A percentile compares a stretch with the other conserved stretches of the same genome.
Evolutionary conservation across 2,888 invertebrate genomes (phyloP).

Genomic region (Rhagonycha fulva): DNA sequence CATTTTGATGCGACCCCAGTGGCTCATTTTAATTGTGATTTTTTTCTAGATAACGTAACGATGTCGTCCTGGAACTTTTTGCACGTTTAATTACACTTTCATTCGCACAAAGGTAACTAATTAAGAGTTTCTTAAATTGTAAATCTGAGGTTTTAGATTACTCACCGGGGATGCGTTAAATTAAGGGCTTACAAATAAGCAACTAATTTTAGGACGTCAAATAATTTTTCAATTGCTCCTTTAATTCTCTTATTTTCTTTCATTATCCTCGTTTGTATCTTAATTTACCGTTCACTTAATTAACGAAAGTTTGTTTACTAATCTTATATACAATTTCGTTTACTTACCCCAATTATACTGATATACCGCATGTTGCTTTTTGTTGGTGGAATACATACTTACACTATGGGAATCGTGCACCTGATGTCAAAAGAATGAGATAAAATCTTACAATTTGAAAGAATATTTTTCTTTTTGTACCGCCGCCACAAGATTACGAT

Average conservation of each 20-base stretch:
- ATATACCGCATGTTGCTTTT: not conserved
- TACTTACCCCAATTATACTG: not conserved
- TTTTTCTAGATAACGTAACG: not conserved
- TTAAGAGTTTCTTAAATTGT: constrained; percentile 19
- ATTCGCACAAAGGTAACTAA: constrained; percentile 20
- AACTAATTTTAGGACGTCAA: not conserved
- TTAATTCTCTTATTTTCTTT: constrained; percentile 21
- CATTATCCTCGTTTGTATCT: constrained; percentile 19
- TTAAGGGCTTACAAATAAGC: constrained; percentile 8
- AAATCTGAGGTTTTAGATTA: constrained; percentile 14
- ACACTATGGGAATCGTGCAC: not conserved
- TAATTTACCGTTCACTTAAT: constrained; percentile 1
- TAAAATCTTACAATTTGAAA: not conserved
- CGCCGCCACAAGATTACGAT: not conserved
- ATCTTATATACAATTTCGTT: not conserved
- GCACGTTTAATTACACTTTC: constrained; percentile 16
- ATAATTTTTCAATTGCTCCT: not conserved
- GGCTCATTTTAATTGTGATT: not conserved
- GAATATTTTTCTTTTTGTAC: not conserved
- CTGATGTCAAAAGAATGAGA: not conserved
- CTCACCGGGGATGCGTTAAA: constrained; percentile 8
- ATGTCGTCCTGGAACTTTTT: not conserved
- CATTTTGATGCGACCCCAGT: not conserved
- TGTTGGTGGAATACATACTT: not conserved
- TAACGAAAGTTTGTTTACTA: not conserved